phyloP scores from a whole-genome alignment of 2,888 invertebrate species.

The Myopa tessellatipennis region DNA sequence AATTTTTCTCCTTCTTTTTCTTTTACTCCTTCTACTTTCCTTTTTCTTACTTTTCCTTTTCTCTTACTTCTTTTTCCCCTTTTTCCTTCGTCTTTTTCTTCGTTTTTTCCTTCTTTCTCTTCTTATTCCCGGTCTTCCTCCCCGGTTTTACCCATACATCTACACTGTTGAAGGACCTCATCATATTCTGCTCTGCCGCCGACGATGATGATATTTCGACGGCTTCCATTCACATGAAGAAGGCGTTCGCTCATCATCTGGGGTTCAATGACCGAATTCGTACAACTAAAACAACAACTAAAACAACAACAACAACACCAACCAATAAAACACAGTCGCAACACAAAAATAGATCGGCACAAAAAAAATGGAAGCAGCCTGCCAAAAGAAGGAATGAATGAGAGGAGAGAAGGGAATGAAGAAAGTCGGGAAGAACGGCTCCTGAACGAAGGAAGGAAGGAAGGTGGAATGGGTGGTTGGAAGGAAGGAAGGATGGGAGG shows the following conservation, averaged over 20 bases:
- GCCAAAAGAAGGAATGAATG: background rate
- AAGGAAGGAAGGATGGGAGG: background rate
- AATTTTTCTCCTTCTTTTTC: background rate
- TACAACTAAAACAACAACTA: constrained; percentile 29
- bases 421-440: background rate
- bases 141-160: background rate
- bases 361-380: constrained; percentile 4
- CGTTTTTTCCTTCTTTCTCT: too few relatives aligned
- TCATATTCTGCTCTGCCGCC: constrained; percentile 8
- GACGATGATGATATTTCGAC: constrained; percentile 1
- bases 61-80: too few relatives aligned
- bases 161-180: constrained; percentile 28
- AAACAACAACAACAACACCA: constrained; percentile 29
- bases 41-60: background rate
- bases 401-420: background rate
- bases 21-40: background rate
- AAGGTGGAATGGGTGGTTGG: too few relatives aligned
- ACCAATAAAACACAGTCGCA: background rate
- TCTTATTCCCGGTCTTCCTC: too few relatives aligned
- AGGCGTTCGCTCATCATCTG: constrained; percentile 36
- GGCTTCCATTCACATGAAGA: constrained; percentile 10
- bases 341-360: background rate
- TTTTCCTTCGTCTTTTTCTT: too few relatives aligned
- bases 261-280: constrained; percentile 42
- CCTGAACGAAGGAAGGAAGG: background rate